Evolutionary conservation across 53 echinoderm and acorn worm species (phyloP).

Genomic region (Astropecten irregularis): DNA sequence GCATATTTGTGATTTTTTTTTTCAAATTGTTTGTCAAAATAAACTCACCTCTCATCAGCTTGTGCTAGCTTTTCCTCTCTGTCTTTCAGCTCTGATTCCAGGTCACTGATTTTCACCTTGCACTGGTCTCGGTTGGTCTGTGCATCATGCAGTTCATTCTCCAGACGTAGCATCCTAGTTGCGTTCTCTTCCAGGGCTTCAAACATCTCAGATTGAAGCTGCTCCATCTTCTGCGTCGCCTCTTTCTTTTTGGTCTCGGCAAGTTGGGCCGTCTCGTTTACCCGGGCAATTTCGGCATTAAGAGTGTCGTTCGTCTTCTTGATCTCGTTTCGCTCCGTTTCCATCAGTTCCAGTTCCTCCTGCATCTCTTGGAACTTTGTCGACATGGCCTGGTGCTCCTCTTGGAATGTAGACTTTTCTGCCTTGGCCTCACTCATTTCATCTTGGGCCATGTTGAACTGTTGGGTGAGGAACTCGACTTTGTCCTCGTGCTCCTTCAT

Average conservation of each 20-base stretch:
- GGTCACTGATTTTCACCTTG: slow-evolving; percentile 27
- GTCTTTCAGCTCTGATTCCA: slow-evolving; percentile 20
- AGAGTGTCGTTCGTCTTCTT: slow-evolving; percentile 74
- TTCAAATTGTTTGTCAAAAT: no score
- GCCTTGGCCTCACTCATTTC: slow-evolving; percentile 69
- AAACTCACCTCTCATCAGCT: slow-evolving; percentile 30
- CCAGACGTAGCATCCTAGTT: slow-evolving; percentile 51
- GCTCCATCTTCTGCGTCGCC: slow-evolving; percentile 64
- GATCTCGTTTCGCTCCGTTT: slow-evolving; percentile 74
- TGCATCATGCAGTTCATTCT: slow-evolving; percentile 38
- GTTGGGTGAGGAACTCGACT: slow-evolving; percentile 90
- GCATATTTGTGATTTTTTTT: no score
- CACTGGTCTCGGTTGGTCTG: slow-evolving; percentile 41
- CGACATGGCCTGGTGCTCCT: slow-evolving; percentile 36
- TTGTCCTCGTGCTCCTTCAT: slow-evolving; percentile 89
- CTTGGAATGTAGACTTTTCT: slow-evolving; percentile 42
- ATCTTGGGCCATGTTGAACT: slow-evolving; percentile 82
- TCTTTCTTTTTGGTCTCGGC: slow-evolving; percentile 59
- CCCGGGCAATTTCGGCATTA: slow-evolving; percentile 64
- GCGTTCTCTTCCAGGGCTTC: slow-evolving; percentile 60
- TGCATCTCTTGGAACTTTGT: slow-evolving; percentile 56
- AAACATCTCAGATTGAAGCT: slow-evolving; percentile 69
- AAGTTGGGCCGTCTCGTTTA: slow-evolving; percentile 68
- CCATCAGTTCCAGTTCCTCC: slow-evolving; percentile 66
- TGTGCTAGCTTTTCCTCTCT: slow-evolving; percentile 4